Evolutionary conservation across 2,113 vertebrate genomes (phyloP).

Genomic region (Mesocricetus auratus): DNA sequence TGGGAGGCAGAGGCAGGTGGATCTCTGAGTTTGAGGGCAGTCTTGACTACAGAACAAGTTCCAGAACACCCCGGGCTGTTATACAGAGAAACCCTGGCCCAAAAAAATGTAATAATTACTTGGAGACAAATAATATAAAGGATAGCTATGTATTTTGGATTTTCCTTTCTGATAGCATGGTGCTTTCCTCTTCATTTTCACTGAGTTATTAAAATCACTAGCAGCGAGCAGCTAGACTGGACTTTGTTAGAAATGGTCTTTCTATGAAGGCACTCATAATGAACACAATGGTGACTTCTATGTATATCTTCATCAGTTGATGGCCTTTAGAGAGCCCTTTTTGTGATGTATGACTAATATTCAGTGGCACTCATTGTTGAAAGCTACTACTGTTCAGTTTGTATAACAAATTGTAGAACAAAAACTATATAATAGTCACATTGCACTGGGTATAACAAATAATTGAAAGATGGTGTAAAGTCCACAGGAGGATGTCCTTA

Average conservation of each 20-base stretch:
- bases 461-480: neutral
- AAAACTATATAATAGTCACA: neutral
- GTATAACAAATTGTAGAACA: neutral
- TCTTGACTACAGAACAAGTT: neutral
- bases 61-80: neutral
- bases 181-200: neutral
- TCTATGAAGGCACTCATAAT: neutral
- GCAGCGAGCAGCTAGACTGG: neutral
- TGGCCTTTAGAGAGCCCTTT: neutral
- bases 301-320: neutral
- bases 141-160: neutral
- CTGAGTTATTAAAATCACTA: neutral
- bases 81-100: neutral
- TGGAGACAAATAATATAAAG: neutral
- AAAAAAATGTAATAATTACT: neutral
- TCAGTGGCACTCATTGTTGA: slow-evolving; percentile 29
- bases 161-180: slow-evolving; percentile 29
- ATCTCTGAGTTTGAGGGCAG: neutral
- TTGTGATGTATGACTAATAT: neutral
- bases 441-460: neutral
- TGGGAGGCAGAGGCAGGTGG: neutral
- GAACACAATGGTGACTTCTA: slow-evolving; percentile 7
- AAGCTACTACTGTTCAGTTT: neutral
- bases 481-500: neutral
- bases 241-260: slow-evolving; percentile 4